Percentiles rank a stretch among this genome's conserved stretches.
Conservation (phyloP, 2,113 vertebrate genomes). For the Hippocampus mohnikei region DNA sequence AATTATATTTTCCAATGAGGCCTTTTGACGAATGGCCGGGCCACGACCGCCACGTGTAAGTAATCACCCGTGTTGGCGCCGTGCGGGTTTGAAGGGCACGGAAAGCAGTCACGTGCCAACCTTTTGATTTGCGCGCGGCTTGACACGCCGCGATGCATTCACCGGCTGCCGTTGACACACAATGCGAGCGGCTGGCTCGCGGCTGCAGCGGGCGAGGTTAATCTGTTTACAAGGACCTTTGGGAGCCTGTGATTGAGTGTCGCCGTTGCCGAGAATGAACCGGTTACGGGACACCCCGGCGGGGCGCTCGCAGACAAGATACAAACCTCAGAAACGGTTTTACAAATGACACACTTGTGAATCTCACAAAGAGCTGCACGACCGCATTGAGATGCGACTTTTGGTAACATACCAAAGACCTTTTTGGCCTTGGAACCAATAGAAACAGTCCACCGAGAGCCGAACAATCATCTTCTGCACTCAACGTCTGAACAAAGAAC, state of each 20-base stretch:
- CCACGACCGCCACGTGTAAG: slow-evolving; percentile 33
- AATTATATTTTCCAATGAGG: slow-evolving; percentile 20
- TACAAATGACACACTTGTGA: neutral
- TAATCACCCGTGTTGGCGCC: slow-evolving; percentile 21
- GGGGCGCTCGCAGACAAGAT: neutral
- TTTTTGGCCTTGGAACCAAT: neutral
- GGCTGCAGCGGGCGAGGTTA: slow-evolving; percentile 27
- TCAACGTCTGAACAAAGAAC: neutral
- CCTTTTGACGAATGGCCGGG: slow-evolving; percentile 29
- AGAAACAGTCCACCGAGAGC: no score
- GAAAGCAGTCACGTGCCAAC: slow-evolving; percentile 9
- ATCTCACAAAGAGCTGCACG: neutral
- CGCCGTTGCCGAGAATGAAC: slow-evolving; percentile 7
- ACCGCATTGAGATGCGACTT: neutral
- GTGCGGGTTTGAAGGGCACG: slow-evolving; percentile 29
- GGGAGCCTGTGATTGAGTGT: slow-evolving; percentile 37
- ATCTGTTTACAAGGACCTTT: slow-evolving; percentile 47
- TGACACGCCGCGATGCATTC: slow-evolving; percentile 32
- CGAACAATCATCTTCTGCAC: neutral
- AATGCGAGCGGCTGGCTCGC: slow-evolving; percentile 1
- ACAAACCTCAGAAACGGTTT: neutral
- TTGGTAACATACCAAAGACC: neutral
- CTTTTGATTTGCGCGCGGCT: slow-evolving; percentile 25
- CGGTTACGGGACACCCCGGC: slow-evolving; percentile 2
- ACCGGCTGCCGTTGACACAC: slow-evolving; percentile 10